Percentiles rank a stretch among this genome's conserved stretches.
Conservation (phyloP, 2,888 invertebrate species). For the Eilema griseolum region DNA sequence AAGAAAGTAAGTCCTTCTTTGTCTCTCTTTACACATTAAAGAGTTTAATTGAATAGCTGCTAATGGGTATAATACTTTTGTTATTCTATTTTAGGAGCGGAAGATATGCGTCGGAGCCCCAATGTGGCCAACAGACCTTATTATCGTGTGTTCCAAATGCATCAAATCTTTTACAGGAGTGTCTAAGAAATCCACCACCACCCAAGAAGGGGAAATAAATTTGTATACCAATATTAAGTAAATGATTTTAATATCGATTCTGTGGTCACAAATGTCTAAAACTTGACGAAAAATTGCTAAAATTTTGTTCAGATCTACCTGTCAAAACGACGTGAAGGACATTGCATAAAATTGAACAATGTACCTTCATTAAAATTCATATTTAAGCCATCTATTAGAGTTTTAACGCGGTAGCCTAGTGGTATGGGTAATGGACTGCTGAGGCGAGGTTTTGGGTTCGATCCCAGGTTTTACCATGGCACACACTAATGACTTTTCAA, state of each 20-base stretch:
- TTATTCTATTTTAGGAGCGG: slow-evolving; percentile 64
- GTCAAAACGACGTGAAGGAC: not conserved
- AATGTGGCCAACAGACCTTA: slow-evolving; percentile 61
- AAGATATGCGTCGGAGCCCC: slow-evolving; percentile 69
- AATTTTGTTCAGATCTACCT: not conserved
- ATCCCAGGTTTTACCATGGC: too few species aligned
- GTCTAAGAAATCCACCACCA: not conserved
- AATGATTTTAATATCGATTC: not conserved
- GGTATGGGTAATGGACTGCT: too few species aligned
- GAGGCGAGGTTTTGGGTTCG: too few species aligned
- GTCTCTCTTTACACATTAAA: too few species aligned
- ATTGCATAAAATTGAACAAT: too few species aligned
- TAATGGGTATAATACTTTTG: too few species aligned
- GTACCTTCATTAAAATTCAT: not conserved
- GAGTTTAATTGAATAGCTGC: too few species aligned
- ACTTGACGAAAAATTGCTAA: not conserved
- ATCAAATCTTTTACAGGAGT: slow-evolving; percentile 64
- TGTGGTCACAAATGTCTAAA: not conserved
- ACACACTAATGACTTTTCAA: too few species aligned
- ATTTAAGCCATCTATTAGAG: not conserved
- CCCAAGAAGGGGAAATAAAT: not conserved
- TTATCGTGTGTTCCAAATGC: slow-evolving; percentile 61
- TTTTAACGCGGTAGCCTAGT: too few species aligned
- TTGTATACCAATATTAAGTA: not conserved
- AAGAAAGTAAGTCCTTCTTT: too few species aligned